Evolutionary conservation across 2,797 vertebrate genomes (phyloP), one percentile per base, ranked within the genome.

Genomic region (Micromesistius poutassou): DNA sequence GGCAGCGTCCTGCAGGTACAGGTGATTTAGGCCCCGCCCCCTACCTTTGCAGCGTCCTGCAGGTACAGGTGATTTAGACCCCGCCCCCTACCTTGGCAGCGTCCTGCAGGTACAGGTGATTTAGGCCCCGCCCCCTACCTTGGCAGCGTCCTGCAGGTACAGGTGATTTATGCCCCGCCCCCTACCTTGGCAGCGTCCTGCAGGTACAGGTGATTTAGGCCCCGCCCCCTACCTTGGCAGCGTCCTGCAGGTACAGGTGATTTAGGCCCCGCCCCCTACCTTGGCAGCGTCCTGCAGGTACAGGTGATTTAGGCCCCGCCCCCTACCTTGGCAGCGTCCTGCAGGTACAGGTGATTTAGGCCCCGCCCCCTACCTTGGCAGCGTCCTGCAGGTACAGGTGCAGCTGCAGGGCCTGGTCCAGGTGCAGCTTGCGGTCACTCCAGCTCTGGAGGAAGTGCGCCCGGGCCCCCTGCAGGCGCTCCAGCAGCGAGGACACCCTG

Each of bases 331-430:
- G 13, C 28, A 30, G 68, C 68, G 30, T 99, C 98, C 91, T 99
- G 97, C 84, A 98, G 96, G 0, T 97, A 99, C 76, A 99, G 95
- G 50, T 98, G 94, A 25, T 22, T 42, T 8, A 42, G 62, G 66
- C 38, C 30, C n/a, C 42, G 4, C 38, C n/a, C 70, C 91, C 80
- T 89, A 98, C 97, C 97, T 98, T 99, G 84, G 97, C 95, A 5
- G 97, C 98, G 50, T 99, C 98, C 91, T 99, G 97, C 84, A 98
- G 96, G 1, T 97, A 99, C 76, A 99, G 95, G 50, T 98, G 94
- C 35, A 99, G 93, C 91, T 99, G 98, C 89, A 99, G 97, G 38
- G 95, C 96, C 92, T 99, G 97, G 88, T 99, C 98, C 85, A 99
- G 89, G 89, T 98, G 97, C 83, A 97, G 88, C 87, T 99, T 99